A percentile compares a stretch with the other conserved stretches of the same genome.
These are phyloP conservation scores for Noturus placidus DNA, from an alignment of 2,113 vertebrate species.

Conservation along the genomic window DNA sequence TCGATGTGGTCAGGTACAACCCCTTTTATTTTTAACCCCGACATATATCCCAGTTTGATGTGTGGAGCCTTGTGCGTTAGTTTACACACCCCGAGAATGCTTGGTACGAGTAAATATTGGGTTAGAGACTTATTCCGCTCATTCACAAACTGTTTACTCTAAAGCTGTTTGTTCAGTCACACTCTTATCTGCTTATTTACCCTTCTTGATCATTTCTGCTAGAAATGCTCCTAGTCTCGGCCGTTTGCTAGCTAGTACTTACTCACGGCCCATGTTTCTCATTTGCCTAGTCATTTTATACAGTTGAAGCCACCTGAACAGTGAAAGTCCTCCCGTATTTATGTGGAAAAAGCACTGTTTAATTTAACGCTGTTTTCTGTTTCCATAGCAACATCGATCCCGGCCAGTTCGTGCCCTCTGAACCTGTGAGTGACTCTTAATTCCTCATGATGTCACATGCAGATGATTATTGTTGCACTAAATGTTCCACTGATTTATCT, in stretches of 20 bases:
- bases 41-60: background rate
- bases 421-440: slow-evolving; percentile 65
- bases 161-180: background rate
- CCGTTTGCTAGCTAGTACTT: background rate
- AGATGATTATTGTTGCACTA: no score
- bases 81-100: background rate
- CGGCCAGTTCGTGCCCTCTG: slow-evolving; percentile 61
- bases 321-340: background rate
- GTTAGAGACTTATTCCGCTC: background rate
- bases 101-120: background rate
- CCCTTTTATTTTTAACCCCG: background rate
- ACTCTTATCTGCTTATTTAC: background rate
- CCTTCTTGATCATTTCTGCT: background rate
- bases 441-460: no score
- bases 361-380: background rate
- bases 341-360: background rate
- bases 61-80: background rate
- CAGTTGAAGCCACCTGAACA: no score
- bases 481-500: background rate
- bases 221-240: background rate
- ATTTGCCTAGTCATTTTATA: background rate
- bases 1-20: slow-evolving; percentile 66
- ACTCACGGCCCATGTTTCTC: background rate
- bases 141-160: no score
- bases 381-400: slow-evolving; percentile 70